Evolutionary conservation across 2,113 vertebrate genomes (phyloP).

Genomic region (Rhinoptilus africanus): DNA sequence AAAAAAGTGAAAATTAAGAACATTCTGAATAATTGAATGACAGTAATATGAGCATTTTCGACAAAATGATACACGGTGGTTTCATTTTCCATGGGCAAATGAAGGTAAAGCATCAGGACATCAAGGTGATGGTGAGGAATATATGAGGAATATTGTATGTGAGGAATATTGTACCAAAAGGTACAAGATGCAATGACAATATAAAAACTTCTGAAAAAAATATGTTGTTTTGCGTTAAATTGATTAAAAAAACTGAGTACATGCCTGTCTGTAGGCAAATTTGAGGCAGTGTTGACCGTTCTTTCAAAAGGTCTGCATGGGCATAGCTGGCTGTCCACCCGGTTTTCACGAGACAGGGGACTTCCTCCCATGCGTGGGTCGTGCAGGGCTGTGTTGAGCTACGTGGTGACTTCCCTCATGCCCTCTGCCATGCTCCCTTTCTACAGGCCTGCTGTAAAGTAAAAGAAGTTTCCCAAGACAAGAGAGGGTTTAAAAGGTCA

Average conservation of each 20-base stretch:
- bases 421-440: neutral
- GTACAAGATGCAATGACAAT: neutral
- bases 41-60: neutral
- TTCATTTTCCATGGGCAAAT: neutral
- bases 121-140: neutral
- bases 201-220: neutral
- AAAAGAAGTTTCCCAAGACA: neutral
- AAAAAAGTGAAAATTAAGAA: neutral
- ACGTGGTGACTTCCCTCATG: neutral
- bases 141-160: no score
- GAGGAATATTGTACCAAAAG: neutral
- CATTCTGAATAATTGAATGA: neutral
- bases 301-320: neutral
- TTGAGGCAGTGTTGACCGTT: neutral
- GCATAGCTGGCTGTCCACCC: neutral
- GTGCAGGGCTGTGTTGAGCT: neutral
- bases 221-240: neutral
- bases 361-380: neutral
- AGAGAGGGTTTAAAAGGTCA: neutral
- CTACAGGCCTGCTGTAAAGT: neutral
- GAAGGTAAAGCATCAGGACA: neutral
- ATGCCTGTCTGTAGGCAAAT: neutral
- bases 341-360: accelerated
- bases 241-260: neutral
- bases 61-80: neutral